phyloP scores from a whole-genome alignment of 1,140 invertebrate species.

The Monomorium pharaonis region DNA sequence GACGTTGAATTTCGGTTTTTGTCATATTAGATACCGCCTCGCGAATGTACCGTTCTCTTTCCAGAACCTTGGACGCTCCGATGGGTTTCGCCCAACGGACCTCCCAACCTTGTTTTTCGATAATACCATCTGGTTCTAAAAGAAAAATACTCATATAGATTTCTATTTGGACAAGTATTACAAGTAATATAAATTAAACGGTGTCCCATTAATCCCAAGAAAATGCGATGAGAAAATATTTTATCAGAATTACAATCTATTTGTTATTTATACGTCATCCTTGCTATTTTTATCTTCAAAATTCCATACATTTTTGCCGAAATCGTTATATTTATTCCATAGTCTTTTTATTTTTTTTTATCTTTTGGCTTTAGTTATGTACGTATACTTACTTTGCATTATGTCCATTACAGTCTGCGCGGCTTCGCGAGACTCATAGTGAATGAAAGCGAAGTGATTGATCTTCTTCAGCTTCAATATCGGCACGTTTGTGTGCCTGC shows the following conservation, averaged over 20 bases:
- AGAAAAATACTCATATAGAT: background rate
- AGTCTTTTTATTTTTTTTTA: background rate
- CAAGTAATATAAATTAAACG: slow-evolving; percentile 23
- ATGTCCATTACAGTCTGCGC: slow-evolving; percentile 79
- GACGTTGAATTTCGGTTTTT: slow-evolving; percentile 22
- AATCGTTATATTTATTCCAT: background rate
- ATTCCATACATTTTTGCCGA: background rate
- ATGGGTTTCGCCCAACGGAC: slow-evolving; percentile 83
- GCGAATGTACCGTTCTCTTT: slow-evolving; percentile 79
- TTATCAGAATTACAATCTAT: too few species aligned
- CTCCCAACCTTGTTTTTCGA: slow-evolving; percentile 79
- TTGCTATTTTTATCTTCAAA: background rate
- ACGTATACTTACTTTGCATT: slow-evolving; percentile 76
- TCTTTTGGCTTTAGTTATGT: background rate
- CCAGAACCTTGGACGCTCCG: slow-evolving; percentile 76
- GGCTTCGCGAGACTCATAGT: slow-evolving; percentile 79
- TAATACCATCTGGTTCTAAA: slow-evolving; percentile 73
- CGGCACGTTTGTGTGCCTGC: slow-evolving; percentile 78
- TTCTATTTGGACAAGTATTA: background rate
- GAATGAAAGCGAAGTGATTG: slow-evolving; percentile 84
- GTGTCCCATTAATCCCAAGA: background rate
- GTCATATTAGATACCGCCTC: slow-evolving; percentile 70
- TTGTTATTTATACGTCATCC: too few species aligned
- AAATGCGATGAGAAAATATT: background rate
- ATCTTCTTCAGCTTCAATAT: slow-evolving; percentile 84